Conservation (phyloP, 2,888 invertebrate species). For the Clivina fossor region DNA sequence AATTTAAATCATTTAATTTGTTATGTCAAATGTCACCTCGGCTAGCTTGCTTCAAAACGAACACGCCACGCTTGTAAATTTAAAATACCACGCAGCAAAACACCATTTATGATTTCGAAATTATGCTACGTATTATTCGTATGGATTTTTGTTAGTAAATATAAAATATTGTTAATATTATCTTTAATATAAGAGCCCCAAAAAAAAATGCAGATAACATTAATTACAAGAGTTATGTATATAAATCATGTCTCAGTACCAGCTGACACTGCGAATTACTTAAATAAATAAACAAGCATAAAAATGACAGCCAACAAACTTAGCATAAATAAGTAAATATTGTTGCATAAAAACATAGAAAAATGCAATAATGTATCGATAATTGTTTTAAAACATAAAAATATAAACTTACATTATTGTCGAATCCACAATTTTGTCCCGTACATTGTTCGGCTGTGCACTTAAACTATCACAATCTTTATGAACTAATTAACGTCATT, state of each 20-base stretch:
- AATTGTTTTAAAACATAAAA: too few relatives aligned
- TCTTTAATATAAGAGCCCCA: too few relatives aligned
- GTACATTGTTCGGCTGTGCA: conserved; percentile 13
- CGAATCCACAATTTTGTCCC: conserved; percentile 7
- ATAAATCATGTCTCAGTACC: not conserved
- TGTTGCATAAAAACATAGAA: not conserved
- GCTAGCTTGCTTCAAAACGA: conserved; percentile 1
- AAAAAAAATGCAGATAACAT: too few relatives aligned
- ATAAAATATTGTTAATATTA: too few relatives aligned
- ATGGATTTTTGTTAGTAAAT: too few relatives aligned
- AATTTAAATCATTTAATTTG: conserved; percentile 25
- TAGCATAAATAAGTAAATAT: not conserved
- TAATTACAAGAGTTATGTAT: too few relatives aligned
- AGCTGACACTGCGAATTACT: conserved; percentile 5
- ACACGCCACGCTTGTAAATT: conserved; percentile 12
- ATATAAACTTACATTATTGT: conserved; percentile 25
- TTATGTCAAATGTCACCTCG: conserved; percentile 26
- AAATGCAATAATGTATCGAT: too few relatives aligned
- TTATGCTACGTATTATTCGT: too few relatives aligned
- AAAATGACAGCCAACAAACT: not conserved
- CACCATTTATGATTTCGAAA: too few relatives aligned
- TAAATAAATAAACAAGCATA: conserved; percentile 12
- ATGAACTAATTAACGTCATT: conserved; percentile 1
- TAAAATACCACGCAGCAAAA: conserved; percentile 12
- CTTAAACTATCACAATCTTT: conserved; percentile 14